phyloP scores from a whole-genome alignment of 2,113 vertebrate genomes.

The Trochalopteron elliotii region DNA sequence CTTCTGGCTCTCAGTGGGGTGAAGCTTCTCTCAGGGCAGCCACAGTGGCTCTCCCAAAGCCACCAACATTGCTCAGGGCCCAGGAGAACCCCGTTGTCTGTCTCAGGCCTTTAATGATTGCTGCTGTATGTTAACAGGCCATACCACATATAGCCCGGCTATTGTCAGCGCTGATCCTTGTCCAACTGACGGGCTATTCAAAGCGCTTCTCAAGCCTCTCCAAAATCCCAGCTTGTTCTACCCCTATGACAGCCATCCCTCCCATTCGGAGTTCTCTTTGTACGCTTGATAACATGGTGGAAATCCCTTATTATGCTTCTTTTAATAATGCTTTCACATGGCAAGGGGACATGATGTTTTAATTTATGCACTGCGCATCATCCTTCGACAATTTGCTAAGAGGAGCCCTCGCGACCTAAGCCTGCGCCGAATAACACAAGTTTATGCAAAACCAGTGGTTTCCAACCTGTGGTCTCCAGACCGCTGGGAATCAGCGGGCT shows the following conservation, averaged over 20 bases:
- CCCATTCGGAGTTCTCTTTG: conserved; percentile 55
- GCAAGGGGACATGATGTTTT: conserved; percentile 58
- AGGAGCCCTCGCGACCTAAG: conserved; percentile 19
- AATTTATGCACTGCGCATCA: conserved; percentile 47
- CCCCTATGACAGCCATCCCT: conserved; percentile 39
- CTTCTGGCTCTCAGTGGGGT: not conserved
- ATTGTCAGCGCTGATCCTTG: conserved; percentile 55
- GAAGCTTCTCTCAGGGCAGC: not conserved
- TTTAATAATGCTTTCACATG: conserved; percentile 54
- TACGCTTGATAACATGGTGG: conserved; percentile 62
- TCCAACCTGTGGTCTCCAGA: conserved; percentile 53
- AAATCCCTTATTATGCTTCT: conserved; percentile 63
- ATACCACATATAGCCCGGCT: conserved; percentile 33
- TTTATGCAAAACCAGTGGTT: conserved; percentile 59
- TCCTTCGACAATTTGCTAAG: conserved; percentile 26
- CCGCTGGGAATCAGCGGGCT: not conserved
- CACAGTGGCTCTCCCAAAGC: not conserved
- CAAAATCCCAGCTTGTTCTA: conserved; percentile 49
- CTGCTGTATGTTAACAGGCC: conserved; percentile 36
- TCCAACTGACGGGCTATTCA: conserved; percentile 53
- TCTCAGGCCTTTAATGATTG: not conserved
- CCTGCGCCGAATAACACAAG: not conserved
- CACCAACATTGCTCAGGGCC: not conserved
- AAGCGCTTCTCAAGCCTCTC: conserved; percentile 52
- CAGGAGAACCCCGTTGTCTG: not conserved